phyloP scores from a whole-genome alignment of 2,888 invertebrate species.

The Eulithis prunata region DNA sequence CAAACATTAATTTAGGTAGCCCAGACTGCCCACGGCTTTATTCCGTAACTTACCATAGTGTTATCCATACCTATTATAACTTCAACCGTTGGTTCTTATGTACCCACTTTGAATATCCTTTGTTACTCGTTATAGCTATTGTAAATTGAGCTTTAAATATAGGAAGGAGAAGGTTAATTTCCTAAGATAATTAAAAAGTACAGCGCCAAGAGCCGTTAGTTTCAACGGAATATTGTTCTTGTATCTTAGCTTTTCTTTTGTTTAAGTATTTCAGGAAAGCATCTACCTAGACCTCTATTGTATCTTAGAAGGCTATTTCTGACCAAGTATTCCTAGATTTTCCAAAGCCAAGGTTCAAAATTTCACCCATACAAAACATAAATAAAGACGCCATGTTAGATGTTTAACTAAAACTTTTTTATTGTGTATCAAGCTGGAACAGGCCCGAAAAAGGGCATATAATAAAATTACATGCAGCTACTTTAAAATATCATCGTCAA shows the following conservation, averaged over 20 bases:
- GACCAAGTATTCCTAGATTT: no score
- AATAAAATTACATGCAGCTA: no score
- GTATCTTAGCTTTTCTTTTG: constrained; percentile 24
- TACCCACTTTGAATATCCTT: constrained; percentile 36
- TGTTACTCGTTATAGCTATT: constrained; percentile 30
- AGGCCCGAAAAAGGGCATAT: no score
- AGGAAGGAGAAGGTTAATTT: constrained; percentile 28
- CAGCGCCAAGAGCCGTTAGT: constrained; percentile 18
- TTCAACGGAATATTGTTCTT: constrained; percentile 23
- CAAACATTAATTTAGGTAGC: no score
- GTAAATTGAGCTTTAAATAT: constrained; percentile 36
- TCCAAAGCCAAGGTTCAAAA: no score
- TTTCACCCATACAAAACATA: no score
- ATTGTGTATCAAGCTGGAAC: no score
- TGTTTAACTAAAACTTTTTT: no score
- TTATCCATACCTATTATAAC: constrained; percentile 34
- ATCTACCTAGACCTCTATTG: background rate
- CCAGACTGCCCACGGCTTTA: constrained; percentile 12
- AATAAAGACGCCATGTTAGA: no score
- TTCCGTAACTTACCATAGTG: constrained; percentile 29
- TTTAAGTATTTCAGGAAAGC: constrained; percentile 7
- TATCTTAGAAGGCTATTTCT: no score
- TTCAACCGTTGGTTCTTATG: constrained; percentile 31
- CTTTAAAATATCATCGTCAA: no score
- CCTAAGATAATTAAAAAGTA: constrained; percentile 30